phyloP scores from a whole-genome alignment of 1,140 invertebrate species.

The Teleopsis dalmanni region DNA sequence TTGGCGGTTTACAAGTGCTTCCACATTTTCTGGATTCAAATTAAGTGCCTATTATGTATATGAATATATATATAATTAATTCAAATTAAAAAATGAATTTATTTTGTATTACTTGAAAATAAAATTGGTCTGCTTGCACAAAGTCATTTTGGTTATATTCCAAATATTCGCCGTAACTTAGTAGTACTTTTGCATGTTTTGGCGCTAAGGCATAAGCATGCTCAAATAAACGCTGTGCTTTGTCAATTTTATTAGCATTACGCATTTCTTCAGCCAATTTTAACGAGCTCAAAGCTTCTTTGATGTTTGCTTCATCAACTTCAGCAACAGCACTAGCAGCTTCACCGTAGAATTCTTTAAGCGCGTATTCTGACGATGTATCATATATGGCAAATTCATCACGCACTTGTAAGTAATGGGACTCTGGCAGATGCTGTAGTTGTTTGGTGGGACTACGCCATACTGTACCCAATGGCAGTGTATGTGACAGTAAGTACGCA shows the following conservation, averaged over 20 bases:
- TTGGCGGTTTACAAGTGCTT: constrained; percentile 72
- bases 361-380: constrained; percentile 18
- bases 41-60: constrained; percentile 55
- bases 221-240: constrained; percentile 80
- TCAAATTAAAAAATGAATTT: not conserved
- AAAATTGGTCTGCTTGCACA: constrained; percentile 83
- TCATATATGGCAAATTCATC: constrained; percentile 39
- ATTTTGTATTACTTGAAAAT: constrained; percentile 48
- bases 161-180: constrained; percentile 88
- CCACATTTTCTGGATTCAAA: constrained; percentile 71
- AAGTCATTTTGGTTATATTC: constrained; percentile 81
- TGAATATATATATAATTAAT: not conserved
- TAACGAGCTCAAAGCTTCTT: constrained; percentile 75
- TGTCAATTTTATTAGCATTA: constrained; percentile 69
- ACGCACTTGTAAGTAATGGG: constrained; percentile 31
- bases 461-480: not conserved
- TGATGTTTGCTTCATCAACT: constrained; percentile 24
- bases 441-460: constrained; percentile 9
- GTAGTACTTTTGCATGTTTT: constrained; percentile 83
- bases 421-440: constrained; percentile 27
- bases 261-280: constrained; percentile 80
- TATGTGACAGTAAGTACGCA: constrained; percentile 17
- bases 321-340: constrained; percentile 20
- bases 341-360: constrained; percentile 33
- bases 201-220: constrained; percentile 87